phyloP scores from a whole-genome alignment of 2,113 vertebrate species.

The Brachyhypopomus gauderio region DNA sequence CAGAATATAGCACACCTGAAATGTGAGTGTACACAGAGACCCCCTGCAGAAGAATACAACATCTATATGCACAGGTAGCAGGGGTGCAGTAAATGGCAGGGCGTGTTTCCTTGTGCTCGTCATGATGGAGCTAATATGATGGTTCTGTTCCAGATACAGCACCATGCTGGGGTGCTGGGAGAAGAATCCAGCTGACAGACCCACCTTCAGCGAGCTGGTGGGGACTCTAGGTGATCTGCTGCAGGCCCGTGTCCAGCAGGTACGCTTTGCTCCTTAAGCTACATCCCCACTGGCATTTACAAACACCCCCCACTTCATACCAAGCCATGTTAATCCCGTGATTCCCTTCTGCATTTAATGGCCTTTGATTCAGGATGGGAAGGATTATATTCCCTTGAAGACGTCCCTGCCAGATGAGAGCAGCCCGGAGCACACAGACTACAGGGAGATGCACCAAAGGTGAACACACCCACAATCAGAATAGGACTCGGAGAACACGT shows the following conservation, averaged over 20 bases:
- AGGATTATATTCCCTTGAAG: constrained; percentile 83
- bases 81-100: neutral
- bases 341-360: neutral
- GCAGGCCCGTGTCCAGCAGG: constrained; percentile 86
- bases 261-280: constrained; percentile 54
- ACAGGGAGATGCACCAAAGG: constrained; percentile 41
- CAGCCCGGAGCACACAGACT: constrained; percentile 1
- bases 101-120: constrained; percentile 18
- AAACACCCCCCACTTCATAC: neutral
- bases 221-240: constrained; percentile 87
- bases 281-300: neutral
- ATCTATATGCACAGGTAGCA: neutral
- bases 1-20: constrained; percentile 85
- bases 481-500: neutral
- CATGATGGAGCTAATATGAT: constrained; percentile 6
- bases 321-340: neutral
- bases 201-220: constrained; percentile 84
- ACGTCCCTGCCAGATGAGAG: constrained; percentile 66
- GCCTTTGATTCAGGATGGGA: constrained; percentile 75
- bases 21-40: constrained; percentile 76
- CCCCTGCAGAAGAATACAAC: neutral
- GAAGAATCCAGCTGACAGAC: constrained; percentile 79
- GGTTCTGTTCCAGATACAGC: constrained; percentile 78
- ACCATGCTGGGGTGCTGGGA: constrained; percentile 93
- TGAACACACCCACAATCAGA: neutral